phyloP scores from a whole-genome alignment of 2,888 invertebrate genomes.

The Petrophora chlorosata region DNA sequence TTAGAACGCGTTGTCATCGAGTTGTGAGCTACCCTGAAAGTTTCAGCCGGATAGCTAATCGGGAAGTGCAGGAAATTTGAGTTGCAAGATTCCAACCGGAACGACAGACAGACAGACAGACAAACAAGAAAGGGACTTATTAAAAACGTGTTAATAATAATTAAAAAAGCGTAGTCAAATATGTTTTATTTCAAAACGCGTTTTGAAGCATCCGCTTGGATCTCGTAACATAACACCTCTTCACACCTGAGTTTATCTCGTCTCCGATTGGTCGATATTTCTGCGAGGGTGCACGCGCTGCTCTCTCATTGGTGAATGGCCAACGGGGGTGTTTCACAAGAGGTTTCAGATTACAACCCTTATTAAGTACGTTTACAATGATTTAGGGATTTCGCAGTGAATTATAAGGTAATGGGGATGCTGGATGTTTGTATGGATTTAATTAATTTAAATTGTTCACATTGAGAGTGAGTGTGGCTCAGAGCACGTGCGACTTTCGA shows the following conservation, averaged over 20 bases:
- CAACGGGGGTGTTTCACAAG: constrained; percentile 56
- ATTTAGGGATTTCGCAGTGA: constrained; percentile 59
- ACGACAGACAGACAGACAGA: too few species aligned
- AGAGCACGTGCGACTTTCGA: too few species aligned
- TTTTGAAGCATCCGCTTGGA: constrained; percentile 29
- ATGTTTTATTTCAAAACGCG: neutral
- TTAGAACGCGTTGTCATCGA: too few species aligned
- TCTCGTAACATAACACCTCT: constrained; percentile 58
- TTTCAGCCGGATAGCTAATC: too few species aligned
- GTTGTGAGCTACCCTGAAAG: too few species aligned
- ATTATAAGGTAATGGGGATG: constrained; percentile 40
- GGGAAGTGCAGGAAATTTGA: too few species aligned
- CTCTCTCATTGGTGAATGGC: constrained; percentile 51
- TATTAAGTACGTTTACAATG: constrained; percentile 63
- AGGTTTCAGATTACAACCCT: constrained; percentile 63
- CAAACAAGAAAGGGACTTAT: too few species aligned
- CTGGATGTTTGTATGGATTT: constrained; percentile 26
- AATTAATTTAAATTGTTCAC: constrained; percentile 34
- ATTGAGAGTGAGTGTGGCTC: too few species aligned
- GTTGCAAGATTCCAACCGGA: too few species aligned
- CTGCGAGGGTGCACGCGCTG: constrained; percentile 56
- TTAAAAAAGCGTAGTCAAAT: too few species aligned
- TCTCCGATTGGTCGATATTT: constrained; percentile 54
- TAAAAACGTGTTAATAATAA: too few species aligned
- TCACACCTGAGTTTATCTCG: constrained; percentile 59